Percentiles rank a stretch among this genome's conserved stretches.
These are phyloP conservation scores for Lordiphosa collinella DNA, from an alignment of 1,140 invertebrate genomes.

Conservation along the genomic window DNA sequence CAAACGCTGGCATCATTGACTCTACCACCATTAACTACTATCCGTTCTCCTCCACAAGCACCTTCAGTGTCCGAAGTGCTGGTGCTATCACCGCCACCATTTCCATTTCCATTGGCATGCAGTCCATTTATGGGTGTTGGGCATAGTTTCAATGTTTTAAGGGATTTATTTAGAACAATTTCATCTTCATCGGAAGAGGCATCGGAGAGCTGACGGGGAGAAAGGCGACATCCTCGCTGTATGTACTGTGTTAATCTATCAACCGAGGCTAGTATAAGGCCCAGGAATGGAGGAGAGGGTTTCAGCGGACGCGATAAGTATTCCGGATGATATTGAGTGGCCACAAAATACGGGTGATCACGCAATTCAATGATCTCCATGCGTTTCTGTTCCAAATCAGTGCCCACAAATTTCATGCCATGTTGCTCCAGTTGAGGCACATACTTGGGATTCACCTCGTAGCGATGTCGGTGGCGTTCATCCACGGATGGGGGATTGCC, in stretches of 20 bases:
- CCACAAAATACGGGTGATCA: slow-evolving; percentile 95
- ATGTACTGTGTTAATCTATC: slow-evolving; percentile 87
- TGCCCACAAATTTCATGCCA: slow-evolving; percentile 95
- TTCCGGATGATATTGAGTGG: slow-evolving; percentile 98
- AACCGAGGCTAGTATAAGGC: slow-evolving; percentile 92
- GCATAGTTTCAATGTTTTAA: slow-evolving; percentile 21
- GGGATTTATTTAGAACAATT: slow-evolving; percentile 12
- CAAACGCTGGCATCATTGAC: background rate
- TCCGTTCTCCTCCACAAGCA: slow-evolving; percentile 34
- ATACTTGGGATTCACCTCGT: slow-evolving; percentile 96
- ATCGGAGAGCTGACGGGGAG: slow-evolving; percentile 85
- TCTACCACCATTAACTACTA: background rate
- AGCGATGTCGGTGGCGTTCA: slow-evolving; percentile 98
- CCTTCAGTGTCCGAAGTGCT: slow-evolving; percentile 30
- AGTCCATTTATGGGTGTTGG: slow-evolving; percentile 2
- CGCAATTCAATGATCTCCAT: slow-evolving; percentile 93
- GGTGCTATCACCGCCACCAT: slow-evolving; percentile 5
- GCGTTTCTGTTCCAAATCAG: slow-evolving; percentile 85
- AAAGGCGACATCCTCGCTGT: slow-evolving; percentile 85
- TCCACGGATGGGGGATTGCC: slow-evolving; percentile 90
- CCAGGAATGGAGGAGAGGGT: slow-evolving; percentile 97
- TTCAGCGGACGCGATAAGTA: slow-evolving; percentile 96
- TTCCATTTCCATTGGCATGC: slow-evolving; percentile 24
- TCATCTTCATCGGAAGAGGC: slow-evolving; percentile 84
- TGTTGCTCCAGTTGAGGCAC: slow-evolving; percentile 88